phyloP scores from a whole-genome alignment of 2,113 vertebrate species.

The Pagrus major region DNA sequence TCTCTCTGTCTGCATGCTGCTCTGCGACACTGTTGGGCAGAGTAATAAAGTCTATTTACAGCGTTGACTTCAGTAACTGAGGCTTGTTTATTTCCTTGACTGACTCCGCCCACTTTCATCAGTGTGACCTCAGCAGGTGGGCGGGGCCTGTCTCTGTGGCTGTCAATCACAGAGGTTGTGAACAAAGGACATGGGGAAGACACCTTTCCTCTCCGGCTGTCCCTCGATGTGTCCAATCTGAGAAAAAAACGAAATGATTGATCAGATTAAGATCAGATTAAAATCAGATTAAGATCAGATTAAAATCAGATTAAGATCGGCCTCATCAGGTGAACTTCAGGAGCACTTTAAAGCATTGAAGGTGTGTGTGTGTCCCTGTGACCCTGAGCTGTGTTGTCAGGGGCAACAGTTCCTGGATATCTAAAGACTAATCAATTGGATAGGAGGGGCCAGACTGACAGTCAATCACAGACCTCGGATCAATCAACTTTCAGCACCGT shows the following conservation, averaged over 20 bases:
- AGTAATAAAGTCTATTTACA: slow-evolving; percentile 14
- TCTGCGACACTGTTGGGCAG: slow-evolving; percentile 7
- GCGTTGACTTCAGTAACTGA: background rate
- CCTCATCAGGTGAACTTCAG: background rate
- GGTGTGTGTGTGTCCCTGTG: too few species aligned
- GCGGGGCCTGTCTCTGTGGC: background rate
- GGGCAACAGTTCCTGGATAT: too few species aligned
- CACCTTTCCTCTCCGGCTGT: slow-evolving; percentile 3
- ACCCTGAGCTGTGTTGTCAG: too few species aligned
- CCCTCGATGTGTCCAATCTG: slow-evolving; percentile 31
- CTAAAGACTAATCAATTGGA: too few species aligned
- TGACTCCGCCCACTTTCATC: background rate
- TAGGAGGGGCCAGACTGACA: too few species aligned
- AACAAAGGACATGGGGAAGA: slow-evolving; percentile 32
- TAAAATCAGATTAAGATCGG: background rate
- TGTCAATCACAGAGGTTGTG: slow-evolving; percentile 23
- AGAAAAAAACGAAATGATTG: background rate
- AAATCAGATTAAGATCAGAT: too few species aligned
- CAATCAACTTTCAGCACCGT: too few species aligned
- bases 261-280: background rate
- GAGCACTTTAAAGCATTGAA: too few species aligned
- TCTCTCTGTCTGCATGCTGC: background rate
- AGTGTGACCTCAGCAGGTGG: background rate
- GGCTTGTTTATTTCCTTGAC: background rate
- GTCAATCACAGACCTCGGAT: too few species aligned